These are phyloP conservation scores for Plagodis dolabraria DNA, from an alignment of 2,888 invertebrate species.

Conservation along the genomic window DNA sequence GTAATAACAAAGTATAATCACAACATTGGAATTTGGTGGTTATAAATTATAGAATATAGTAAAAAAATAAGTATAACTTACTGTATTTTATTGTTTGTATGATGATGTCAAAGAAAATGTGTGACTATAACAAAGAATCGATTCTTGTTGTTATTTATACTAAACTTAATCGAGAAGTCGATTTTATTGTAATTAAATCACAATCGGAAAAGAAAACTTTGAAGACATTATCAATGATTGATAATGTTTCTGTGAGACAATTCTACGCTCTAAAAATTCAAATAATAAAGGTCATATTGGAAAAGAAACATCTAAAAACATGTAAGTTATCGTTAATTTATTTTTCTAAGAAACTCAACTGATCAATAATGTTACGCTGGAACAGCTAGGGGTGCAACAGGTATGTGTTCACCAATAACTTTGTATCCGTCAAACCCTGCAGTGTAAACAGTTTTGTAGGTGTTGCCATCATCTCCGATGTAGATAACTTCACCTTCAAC, in stretches of 20 bases:
- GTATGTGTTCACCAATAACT: constrained; percentile 42
- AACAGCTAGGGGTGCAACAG: constrained; percentile 8
- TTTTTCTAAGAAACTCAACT: background rate
- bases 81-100: background rate
- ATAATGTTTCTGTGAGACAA: too few species aligned
- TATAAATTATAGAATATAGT: background rate
- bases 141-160: constrained; percentile 16
- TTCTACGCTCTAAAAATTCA: too few species aligned
- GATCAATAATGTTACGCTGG: background rate
- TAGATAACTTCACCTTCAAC: constrained; percentile 54
- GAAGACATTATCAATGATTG: too few species aligned
- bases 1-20: too few species aligned
- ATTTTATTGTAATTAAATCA: constrained; percentile 44
- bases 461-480: constrained; percentile 50
- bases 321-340: too few species aligned
- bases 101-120: background rate
- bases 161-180: constrained; percentile 32
- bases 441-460: constrained; percentile 47
- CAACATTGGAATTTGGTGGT: too few species aligned
- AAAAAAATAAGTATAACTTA: background rate
- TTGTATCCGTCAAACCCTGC: constrained; percentile 49
- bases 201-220: constrained; percentile 17
- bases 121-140: background rate
- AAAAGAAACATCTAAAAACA: too few species aligned
- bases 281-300: too few species aligned